Evolutionary conservation across 1,140 invertebrate species (phyloP).

Genomic region (Xylocopa sonorina): DNA sequence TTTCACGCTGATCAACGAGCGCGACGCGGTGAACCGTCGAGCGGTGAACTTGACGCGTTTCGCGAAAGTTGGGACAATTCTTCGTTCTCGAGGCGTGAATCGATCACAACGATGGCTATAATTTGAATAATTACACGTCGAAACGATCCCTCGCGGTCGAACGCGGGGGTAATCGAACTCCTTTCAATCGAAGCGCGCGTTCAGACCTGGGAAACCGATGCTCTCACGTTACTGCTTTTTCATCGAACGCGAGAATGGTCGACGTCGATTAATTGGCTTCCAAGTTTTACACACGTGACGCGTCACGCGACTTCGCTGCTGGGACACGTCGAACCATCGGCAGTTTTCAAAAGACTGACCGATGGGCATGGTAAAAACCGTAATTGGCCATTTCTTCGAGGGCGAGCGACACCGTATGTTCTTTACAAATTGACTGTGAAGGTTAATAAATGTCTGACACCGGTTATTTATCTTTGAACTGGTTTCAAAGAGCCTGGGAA

Average conservation of each 20-base stretch:
- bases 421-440: not conserved
- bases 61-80: not conserved
- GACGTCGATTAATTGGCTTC: slow-evolving; percentile 59
- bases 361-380: not conserved
- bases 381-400: not conserved
- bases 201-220: slow-evolving; percentile 33
- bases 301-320: slow-evolving; percentile 16
- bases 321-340: not conserved
- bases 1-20: not conserved
- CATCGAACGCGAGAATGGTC: slow-evolving; percentile 9
- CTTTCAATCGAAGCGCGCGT: not conserved
- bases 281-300: slow-evolving; percentile 29
- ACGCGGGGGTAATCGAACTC: not conserved
- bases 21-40: no score
- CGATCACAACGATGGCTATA: slow-evolving; percentile 5
- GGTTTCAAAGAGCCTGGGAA: no score
- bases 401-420: not conserved
- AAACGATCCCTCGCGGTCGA: not conserved
- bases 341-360: not conserved
- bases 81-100: not conserved
- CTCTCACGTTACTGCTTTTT: slow-evolving; percentile 56
- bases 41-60: not conserved
- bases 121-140: slow-evolving; percentile 18
- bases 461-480: no score
- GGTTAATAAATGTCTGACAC: not conserved